Evolutionary conservation across 64 coral and sea anemone genomes (phyloP).

Genomic region (Actinia tenebrosa): DNA sequence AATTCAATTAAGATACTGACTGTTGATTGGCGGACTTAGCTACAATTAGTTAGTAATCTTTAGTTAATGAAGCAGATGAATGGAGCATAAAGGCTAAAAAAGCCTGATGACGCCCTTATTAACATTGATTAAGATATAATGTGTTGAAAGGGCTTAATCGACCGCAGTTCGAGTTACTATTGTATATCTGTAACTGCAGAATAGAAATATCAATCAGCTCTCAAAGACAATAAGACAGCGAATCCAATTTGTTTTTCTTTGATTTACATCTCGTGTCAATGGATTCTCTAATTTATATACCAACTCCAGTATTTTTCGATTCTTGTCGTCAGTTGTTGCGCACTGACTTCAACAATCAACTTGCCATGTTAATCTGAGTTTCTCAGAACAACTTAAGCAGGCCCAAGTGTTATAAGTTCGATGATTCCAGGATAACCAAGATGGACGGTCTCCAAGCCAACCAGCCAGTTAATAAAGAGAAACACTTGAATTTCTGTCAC

Average conservation of each 20-base stretch:
- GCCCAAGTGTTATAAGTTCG: neutral
- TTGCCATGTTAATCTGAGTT: neutral
- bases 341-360: neutral
- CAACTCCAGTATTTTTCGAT: neutral
- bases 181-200: slow-evolving; percentile 65
- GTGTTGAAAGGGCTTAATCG: slow-evolving; percentile 93
- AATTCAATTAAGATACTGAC: slow-evolving; percentile 81
- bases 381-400: neutral
- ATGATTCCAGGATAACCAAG: neutral
- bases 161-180: slow-evolving; percentile 65
- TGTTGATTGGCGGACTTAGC: slow-evolving; percentile 68
- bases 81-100: slow-evolving; percentile 77
- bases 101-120: slow-evolving; percentile 88
- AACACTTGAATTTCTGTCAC: slow-evolving; percentile 6
- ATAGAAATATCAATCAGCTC: slow-evolving; percentile 66
- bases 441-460: slow-evolving; percentile 15
- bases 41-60: slow-evolving; percentile 97
- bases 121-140: slow-evolving; percentile 98
- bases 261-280: slow-evolving; percentile 14
- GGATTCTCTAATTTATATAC: neutral
- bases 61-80: slow-evolving; percentile 99
- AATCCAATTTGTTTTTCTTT: slow-evolving; percentile 57
- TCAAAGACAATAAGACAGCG: slow-evolving; percentile 37
- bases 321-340: neutral
- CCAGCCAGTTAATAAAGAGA: neutral